phyloP scores from a whole-genome alignment of 92 coral and sea anemone species.

The Diadumene lineata region DNA sequence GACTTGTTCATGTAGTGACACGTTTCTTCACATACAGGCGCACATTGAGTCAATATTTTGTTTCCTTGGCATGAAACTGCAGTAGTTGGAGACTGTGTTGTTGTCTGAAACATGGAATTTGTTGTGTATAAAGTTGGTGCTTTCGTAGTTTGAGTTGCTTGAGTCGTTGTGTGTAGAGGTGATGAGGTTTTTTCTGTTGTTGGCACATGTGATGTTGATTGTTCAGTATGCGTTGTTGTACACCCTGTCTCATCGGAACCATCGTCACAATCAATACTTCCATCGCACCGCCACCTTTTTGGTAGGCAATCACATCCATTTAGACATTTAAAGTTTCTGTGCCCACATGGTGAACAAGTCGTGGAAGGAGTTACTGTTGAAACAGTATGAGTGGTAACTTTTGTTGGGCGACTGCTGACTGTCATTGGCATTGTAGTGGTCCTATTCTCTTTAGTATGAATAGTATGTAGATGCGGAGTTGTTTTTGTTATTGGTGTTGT shows the following conservation, averaged over 20 bases:
- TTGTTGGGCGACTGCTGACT: background rate
- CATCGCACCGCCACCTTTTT: constrained; percentile 50
- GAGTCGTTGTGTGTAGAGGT: background rate
- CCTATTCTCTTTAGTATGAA: background rate
- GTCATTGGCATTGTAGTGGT: background rate
- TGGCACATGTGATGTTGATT: constrained; percentile 16
- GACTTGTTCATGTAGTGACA: constrained; percentile 75
- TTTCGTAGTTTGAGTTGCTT: background rate
- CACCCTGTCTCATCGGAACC: constrained; percentile 47
- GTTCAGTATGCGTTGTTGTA: constrained; percentile 7
- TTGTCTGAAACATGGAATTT: background rate
- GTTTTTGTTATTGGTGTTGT: background rate
- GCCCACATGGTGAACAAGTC: constrained; percentile 38
- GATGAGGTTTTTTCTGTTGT: background rate
- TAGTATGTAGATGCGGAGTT: background rate
- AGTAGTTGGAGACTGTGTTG: constrained; percentile 26
- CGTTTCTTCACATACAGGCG: constrained; percentile 63
- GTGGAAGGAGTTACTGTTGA: background rate
- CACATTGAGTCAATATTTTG: constrained; percentile 57
- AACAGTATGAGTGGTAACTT: background rate
- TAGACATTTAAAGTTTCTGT: constrained; percentile 35
- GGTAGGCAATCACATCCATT: constrained; percentile 42
- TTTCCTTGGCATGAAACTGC: constrained; percentile 31
- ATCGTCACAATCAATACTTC: constrained; percentile 48
- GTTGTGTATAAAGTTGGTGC: background rate